Conservation (phyloP, 2,113 vertebrate species). For the Sula dactylatra region DNA sequence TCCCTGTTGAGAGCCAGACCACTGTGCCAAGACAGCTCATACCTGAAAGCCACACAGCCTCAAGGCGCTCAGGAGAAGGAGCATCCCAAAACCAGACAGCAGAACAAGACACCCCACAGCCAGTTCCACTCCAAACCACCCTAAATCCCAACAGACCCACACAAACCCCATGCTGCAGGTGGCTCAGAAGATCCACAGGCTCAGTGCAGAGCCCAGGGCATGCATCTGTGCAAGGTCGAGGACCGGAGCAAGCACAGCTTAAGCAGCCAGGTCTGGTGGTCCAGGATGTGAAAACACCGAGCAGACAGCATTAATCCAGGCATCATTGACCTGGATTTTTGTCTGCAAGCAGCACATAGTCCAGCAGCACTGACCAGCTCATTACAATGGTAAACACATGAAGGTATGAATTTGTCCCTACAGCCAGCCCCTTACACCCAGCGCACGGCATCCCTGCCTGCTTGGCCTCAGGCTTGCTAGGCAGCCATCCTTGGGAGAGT, state of each 20-base stretch:
- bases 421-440: neutral
- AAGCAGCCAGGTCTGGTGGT: neutral
- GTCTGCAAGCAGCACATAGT: neutral
- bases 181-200: neutral
- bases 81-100: neutral
- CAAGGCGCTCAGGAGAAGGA: neutral
- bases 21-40: neutral
- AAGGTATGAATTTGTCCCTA: neutral
- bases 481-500: neutral
- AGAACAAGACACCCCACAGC: neutral
- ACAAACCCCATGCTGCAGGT: neutral
- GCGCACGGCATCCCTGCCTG: neutral
- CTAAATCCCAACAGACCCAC: neutral
- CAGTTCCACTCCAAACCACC: neutral
- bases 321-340: neutral
- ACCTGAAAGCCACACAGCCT: neutral
- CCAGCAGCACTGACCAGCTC: neutral
- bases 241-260: neutral
- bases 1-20: neutral
- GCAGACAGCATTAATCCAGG: neutral
- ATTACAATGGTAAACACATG: neutral
- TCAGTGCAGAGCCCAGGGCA: neutral
- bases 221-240: accelerated
- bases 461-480: neutral
- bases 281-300: neutral